Base-by-base conservation (phyloP, 2,888 invertebrate species). In the Coleophora flavipennella region DNA sequence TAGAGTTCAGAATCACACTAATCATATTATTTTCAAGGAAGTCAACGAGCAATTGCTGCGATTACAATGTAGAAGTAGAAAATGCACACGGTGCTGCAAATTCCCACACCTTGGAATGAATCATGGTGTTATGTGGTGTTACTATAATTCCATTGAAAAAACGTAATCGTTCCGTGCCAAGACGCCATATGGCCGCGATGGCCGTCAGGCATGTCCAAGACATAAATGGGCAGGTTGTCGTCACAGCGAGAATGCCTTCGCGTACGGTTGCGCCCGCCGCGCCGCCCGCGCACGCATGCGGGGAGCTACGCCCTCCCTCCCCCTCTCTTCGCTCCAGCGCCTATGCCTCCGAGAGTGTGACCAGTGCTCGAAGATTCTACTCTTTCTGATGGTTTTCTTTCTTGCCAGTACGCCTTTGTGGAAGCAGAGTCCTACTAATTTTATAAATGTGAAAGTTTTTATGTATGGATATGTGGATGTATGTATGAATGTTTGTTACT, bases 221-320 rank as follows among this genome's bases (percentile, higher is more conserved):
- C 83, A 70, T 81, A 84, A 83, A 84, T 83, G 83, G 83, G 79
- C 79, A 81, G 63, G 70, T 69, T 76, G 75, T 80, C 79, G 79
- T 83, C 80, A 80, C 76, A 76, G 68, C 70, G 64, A 76, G 77
- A 75, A 79, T 78, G 76, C 69, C 69, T 58, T 58, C 54, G 58
- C 49, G 61, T 69, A 72, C 69, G 67, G 63, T 63, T 57, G 65
- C 56, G 20, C 20, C 35, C 28, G n/a, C n/a, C 53, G 62, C 38
- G 55, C 52, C 63, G 48, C 26, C 35, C 28, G n/a, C 38, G 49
- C 45, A 49, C 50, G 53, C 53, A 59, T 54, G 57, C 58, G 61
- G 62, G 60, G 50, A 62, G 59, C 59, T 50, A 51, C 49, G 54
- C 50, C 54, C 53, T 29, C 9, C 29, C 20, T 6, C 20, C 6